Base-by-base conservation (phyloP, 2,113 vertebrate species). In the Nansenia antarctica region DNA sequence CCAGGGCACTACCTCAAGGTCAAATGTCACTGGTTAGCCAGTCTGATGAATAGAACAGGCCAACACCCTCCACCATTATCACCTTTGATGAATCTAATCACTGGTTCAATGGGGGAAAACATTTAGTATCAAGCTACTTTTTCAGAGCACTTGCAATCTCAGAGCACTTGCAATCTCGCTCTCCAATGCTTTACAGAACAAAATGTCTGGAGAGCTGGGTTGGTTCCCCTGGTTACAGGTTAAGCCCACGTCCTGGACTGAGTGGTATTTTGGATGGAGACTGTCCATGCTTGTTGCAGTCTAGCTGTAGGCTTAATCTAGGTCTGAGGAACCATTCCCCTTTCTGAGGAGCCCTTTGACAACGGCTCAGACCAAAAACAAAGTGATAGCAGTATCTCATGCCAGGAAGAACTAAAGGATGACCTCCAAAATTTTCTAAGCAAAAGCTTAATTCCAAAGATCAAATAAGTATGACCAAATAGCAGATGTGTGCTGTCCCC, bases 391-490 rank as follows among this genome's bases (percentile, higher is more conserved):
- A 7, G 2, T 2, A 27, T 55, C 24, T 20, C 2, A 27, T 30
- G 24, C 7, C 0, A 30, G 1, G 5, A 20, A n/a, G 4, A 49
- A 49, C n/a, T 20, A 49, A n/a, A n/a, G 15, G n/a, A 6, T 49
- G 45, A 49, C 45, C 45, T 49, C 15, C 0, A 15, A 7, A 60
- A 9, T 35, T 24, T 24, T 53, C 18, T 32, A 14, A 63, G 18
- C 27, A 65, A 49, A 26, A 65, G 42, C 63, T 65, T 53, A 6
- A 30, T 53, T 31, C 63, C 52, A 69, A 63, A 45, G 47, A 73
- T 5, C 3, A 52, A 65, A 27, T n/a, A n/a, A n/a, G n/a, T n/a
- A n/a, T n/a, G n/a, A n/a, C 32, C 22, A 29, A 37, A n/a, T n/a
- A 58, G 12, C 31, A 20, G 18, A 37, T 34, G 39, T n/a, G n/a